Evolutionary conservation across 92 coral and sea anemone genomes (phyloP).

Genomic region (Paramuricea clavata): DNA sequence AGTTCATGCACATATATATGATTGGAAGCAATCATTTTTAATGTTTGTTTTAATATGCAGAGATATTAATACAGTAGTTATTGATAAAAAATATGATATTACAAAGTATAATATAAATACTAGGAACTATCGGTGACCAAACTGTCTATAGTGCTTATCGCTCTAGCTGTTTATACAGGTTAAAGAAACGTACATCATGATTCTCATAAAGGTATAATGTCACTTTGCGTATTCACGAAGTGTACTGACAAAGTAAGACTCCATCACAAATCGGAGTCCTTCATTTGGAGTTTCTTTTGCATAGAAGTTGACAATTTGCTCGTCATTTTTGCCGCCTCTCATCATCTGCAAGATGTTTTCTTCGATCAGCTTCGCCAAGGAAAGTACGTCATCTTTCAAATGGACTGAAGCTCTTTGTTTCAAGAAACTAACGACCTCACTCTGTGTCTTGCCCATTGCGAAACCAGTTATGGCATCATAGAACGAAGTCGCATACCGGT

Average conservation of each 20-base stretch:
- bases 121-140: no score
- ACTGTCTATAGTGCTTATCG: no score
- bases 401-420: constrained; percentile 43
- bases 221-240: constrained; percentile 53
- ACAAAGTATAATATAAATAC: no score
- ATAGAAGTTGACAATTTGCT: constrained; percentile 68
- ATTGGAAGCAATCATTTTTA: no score
- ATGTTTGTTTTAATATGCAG: no score
- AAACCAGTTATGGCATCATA: constrained; percentile 70
- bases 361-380: constrained; percentile 69
- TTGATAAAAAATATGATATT: no score
- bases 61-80: no score
- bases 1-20: no score
- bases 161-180: no score
- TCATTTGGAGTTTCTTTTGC: constrained; percentile 75
- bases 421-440: constrained; percentile 49
- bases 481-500: constrained; percentile 68
- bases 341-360: constrained; percentile 75
- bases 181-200: no score
- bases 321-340: constrained; percentile 72
- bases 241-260: constrained; percentile 72
- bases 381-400: constrained; percentile 70
- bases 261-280: constrained; percentile 77
- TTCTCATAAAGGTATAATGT: background rate
- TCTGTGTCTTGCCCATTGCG: constrained; percentile 64